These are phyloP conservation scores for Apostichopus parvimensis DNA, from an alignment of 35 echinoderm and acorn worm species.

Conservation along the genomic window DNA sequence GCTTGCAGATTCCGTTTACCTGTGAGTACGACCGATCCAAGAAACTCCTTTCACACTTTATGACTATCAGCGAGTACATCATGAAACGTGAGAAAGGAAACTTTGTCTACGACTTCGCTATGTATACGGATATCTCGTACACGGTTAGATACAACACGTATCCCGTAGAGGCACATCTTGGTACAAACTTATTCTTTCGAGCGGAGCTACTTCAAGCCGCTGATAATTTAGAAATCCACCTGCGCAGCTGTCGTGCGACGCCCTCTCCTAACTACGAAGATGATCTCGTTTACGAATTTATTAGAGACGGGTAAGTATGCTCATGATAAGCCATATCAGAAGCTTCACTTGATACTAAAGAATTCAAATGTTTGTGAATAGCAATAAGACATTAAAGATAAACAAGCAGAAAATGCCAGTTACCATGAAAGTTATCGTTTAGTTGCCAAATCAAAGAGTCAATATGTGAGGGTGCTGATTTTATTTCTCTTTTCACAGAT, in stretches of 20 bases:
- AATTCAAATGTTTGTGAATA: too few relatives aligned
- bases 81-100: neutral
- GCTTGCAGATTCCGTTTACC: conserved; percentile 18
- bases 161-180: neutral
- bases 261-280: neutral
- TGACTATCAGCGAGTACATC: neutral
- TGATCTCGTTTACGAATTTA: neutral
- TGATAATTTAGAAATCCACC: conserved; percentile 10
- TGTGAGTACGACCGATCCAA: conserved; percentile 34
- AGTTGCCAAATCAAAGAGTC: too few relatives aligned
- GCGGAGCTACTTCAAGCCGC: neutral
- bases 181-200: neutral
- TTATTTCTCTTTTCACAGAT: neutral
- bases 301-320: neutral
- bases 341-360: too few relatives aligned
- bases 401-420: too few relatives aligned
- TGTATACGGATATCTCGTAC: conserved; percentile 19
- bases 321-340: too few relatives aligned
- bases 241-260: conserved; percentile 22
- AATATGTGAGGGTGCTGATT: neutral
- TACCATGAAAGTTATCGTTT: too few relatives aligned
- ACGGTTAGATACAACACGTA: conserved; percentile 13
- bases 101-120: conserved; percentile 1
- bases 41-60: neutral
- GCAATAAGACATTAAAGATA: too few relatives aligned